phyloP scores from a whole-genome alignment of 2,113 vertebrate genomes.

The Onychorhynchus coronatus region DNA sequence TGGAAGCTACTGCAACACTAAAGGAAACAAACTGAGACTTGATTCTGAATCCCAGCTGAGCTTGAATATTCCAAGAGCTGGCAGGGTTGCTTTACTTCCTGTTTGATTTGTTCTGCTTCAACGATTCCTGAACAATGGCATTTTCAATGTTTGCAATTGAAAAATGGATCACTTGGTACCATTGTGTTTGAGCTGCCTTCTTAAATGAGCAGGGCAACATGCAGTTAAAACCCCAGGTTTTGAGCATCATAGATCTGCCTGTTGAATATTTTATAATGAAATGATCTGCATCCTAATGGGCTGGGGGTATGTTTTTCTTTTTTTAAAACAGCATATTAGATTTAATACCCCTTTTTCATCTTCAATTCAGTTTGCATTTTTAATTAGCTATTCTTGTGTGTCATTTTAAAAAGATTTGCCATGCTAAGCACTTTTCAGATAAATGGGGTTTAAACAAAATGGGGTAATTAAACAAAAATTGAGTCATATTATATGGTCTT shows the following conservation, averaged over 20 bases:
- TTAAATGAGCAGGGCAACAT: not conserved
- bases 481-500: conserved; percentile 21
- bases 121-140: not conserved
- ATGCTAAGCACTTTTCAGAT: conserved; percentile 54
- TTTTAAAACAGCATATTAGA: not conserved
- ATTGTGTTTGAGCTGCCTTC: not conserved
- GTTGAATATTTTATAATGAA: not conserved
- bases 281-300: not conserved
- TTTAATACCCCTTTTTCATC: conserved; percentile 34
- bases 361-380: conserved; percentile 60
- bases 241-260: not conserved
- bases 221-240: not conserved
- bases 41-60: not conserved
- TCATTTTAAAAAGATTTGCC: conserved; percentile 49
- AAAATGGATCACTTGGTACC: not conserved
- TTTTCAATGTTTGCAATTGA: not conserved
- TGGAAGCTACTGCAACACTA: not conserved
- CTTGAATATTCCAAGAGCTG: not conserved
- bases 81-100: not conserved
- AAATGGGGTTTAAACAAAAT: conserved; percentile 60
- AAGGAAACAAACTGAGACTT: not conserved
- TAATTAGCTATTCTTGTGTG: conserved; percentile 49
- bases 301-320: not conserved
- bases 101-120: conserved; percentile 8
- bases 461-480: conserved; percentile 62